Evolutionary conservation across 2,888 invertebrate genomes (phyloP), one percentile per base, ranked within the genome.

Genomic region (Rhagium mordax): DNA sequence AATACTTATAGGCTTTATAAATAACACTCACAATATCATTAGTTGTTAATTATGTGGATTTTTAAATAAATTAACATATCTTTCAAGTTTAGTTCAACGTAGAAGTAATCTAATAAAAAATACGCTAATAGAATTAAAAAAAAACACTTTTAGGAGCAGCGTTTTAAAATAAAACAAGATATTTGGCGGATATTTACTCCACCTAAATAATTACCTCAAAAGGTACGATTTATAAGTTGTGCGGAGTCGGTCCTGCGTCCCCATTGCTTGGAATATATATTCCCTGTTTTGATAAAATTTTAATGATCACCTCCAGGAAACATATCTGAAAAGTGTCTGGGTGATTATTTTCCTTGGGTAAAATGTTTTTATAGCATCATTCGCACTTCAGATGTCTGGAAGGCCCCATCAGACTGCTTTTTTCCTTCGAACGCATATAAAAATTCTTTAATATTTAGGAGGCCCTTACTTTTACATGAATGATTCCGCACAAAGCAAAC

Each of bases 401-500:
- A 53, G 65, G 53, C 29, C 47, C 51, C 65, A 53, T 65, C 65
- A 33, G 33, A 13, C 29, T 16, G 65, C 16, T 48, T 59, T 68
- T 49, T 53, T 59, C 20, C 15, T 3, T n/a, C n/a, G n/a, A 18
- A 33, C 55, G 64, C 49, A 27, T 29, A 51, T 51, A 71, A 49
- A 69, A 71, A 68, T 75, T 61, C 70, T 70, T 76, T 76, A 74
- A 66, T 73, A 73, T 74, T 74, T 73, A 66, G 75, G 71, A 53
- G 74, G 53, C 67, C 68, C 72, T 72, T 74, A 62, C 61, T 74
- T 75, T 71, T 72, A 73, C 76, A 71, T 74, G 76, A 74, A 66
- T 74, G 76, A 70, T 62, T 74, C 72, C 71, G 53, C 57, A 75
- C 76, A 76, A 76, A 76, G 75, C 77, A 75, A 77, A 77, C 74